Evolutionary conservation across 1,140 invertebrate species (phyloP).

Genomic region (Coenobita brevimanus): DNA sequence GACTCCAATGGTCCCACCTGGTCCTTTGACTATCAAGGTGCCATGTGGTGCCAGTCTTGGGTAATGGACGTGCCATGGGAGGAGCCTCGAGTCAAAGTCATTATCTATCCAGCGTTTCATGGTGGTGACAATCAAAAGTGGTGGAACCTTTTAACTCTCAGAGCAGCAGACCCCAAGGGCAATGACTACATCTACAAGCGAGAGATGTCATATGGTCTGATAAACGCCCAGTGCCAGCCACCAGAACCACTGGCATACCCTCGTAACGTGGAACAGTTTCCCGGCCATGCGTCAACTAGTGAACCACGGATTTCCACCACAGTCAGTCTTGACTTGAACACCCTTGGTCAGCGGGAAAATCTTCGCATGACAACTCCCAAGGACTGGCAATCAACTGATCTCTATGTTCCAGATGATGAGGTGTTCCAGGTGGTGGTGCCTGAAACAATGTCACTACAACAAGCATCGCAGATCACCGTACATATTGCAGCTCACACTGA

Average conservation of each 20-base stretch:
- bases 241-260: not conserved
- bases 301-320: not conserved
- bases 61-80: no score
- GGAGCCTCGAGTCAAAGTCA: no score
- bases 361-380: slow-evolving; percentile 37
- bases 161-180: no score
- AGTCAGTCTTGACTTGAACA: not conserved
- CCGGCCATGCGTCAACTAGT: slow-evolving; percentile 7
- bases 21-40: no score
- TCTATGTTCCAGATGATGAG: slow-evolving; percentile 10
- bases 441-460: not conserved
- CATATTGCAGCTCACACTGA: slow-evolving; percentile 30
- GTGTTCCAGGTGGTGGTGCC: slow-evolving; percentile 15
- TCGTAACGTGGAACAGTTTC: slow-evolving; percentile 1
- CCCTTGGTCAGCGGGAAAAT: not conserved
- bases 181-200: slow-evolving; percentile 7
- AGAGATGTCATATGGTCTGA: slow-evolving; percentile 6
- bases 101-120: no score
- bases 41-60: no score
- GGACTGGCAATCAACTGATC: slow-evolving; percentile 28
- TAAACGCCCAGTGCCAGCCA: slow-evolving; percentile 7
- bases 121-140: no score
- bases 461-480: slow-evolving; percentile 16
- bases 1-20: no score
- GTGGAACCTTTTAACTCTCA: not conserved